Evolutionary conservation across 2,113 vertebrate species (phyloP).

Genomic region (Plecotus auritus): DNA sequence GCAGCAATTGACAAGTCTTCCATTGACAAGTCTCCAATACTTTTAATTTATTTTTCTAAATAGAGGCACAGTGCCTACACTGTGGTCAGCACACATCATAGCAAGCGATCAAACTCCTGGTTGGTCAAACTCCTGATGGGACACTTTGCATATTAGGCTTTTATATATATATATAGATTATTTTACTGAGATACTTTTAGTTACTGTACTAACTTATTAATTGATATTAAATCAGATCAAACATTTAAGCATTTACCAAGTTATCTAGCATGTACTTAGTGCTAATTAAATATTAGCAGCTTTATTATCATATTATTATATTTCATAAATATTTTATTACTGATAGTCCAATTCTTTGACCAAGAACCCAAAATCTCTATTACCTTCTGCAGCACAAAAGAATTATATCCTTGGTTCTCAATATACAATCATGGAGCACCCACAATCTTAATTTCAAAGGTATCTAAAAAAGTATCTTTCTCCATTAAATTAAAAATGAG

Average conservation of each 20-base stretch:
- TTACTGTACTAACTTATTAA: background rate
- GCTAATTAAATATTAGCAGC: background rate
- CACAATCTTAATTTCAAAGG: background rate
- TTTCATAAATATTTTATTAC: background rate
- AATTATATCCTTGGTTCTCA: background rate
- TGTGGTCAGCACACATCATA: no score
- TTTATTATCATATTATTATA: background rate
- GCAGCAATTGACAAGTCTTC: background rate
- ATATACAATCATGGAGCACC: background rate
- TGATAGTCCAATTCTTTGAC: background rate
- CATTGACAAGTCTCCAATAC: background rate
- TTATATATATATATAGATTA: background rate
- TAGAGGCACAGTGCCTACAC: no score
- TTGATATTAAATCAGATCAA: constrained; percentile 12
- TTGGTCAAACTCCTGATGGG: no score
- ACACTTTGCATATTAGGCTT: no score
- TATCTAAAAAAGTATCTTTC: constrained; percentile 2
- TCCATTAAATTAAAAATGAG: background rate
- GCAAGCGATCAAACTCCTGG: no score
- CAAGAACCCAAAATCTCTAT: background rate
- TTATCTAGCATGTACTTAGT: background rate
- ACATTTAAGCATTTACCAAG: background rate
- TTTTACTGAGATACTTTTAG: background rate
- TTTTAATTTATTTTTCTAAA: background rate
- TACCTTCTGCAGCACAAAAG: background rate